Percentiles rank a stretch among this genome's conserved stretches.
These are phyloP conservation scores for Malacosoma neustria DNA, from an alignment of 2,888 invertebrate species.

Conservation along the genomic window DNA sequence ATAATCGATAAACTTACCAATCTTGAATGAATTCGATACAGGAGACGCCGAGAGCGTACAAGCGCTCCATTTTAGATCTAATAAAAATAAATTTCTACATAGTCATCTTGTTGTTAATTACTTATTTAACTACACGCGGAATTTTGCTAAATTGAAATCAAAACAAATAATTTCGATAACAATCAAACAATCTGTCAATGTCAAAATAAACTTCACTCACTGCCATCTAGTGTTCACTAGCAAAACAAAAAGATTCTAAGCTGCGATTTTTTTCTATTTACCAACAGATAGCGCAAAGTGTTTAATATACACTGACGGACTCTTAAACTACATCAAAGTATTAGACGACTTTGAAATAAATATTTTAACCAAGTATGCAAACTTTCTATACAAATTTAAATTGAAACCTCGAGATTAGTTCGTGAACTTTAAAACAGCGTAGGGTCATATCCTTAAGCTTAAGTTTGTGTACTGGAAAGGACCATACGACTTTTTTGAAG, in stretches of 20 bases:
- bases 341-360: too few species aligned
- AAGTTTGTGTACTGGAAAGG: too few species aligned
- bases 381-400: too few species aligned
- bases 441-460: too few species aligned
- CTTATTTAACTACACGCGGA: slow-evolving; percentile 8
- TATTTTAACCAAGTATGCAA: too few species aligned
- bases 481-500: too few species aligned
- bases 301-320: too few species aligned
- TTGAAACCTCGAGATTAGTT: too few species aligned
- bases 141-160: slow-evolving; percentile 13
- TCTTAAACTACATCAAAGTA: too few species aligned
- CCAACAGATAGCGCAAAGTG: slow-evolving; percentile 8
- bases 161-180: slow-evolving; percentile 5
- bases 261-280: too few species aligned
- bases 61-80: slow-evolving; percentile 37
- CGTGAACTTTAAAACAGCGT: too few species aligned
- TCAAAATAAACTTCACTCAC: neutral
- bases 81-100: slow-evolving; percentile 6
- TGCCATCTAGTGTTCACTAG: slow-evolving; percentile 14
- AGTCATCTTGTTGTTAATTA: slow-evolving; percentile 13
- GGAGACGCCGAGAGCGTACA: slow-evolving; percentile 47
- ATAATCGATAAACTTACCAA: slow-evolving; percentile 30
- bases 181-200: slow-evolving; percentile 4
- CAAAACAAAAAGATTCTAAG: neutral
- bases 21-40: slow-evolving; percentile 45